A percentile compares a stretch with the other conserved stretches of the same genome.
Conservation (phyloP, 2,888 invertebrate species). For the Linyphia triangularis region DNA sequence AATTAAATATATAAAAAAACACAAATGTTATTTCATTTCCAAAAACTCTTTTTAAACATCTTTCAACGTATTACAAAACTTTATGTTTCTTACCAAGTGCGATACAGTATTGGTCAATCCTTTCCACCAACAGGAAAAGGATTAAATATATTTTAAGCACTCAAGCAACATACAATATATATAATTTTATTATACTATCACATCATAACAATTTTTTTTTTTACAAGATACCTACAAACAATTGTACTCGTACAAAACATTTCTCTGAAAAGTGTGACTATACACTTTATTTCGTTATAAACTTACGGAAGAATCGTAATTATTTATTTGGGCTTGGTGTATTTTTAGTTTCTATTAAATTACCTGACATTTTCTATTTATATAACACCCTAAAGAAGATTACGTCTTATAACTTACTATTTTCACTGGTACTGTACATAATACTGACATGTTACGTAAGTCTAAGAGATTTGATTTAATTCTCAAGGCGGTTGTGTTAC, state of each 20-base stretch:
- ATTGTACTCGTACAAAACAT: conserved; percentile 40
- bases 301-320: conserved; percentile 1
- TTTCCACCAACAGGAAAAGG: background rate
- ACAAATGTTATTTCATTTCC: background rate
- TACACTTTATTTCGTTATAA: conserved; percentile 37
- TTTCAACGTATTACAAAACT: too few species aligned
- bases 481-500: background rate
- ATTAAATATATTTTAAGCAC: background rate
- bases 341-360: conserved; percentile 22
- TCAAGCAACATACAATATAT: conserved; percentile 25
- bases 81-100: background rate
- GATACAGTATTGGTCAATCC: background rate
- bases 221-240: conserved; percentile 40
- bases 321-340: conserved; percentile 37
- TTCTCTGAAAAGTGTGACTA: background rate
- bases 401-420: background rate
- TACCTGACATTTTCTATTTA: background rate
- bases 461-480: background rate
- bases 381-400: background rate
- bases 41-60: background rate
- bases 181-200: conserved; percentile 43
- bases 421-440: conserved; percentile 50
- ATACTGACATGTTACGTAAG: conserved; percentile 33
- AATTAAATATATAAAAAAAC: background rate
- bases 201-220: conserved; percentile 36